Evolutionary conservation across 2,113 vertebrate genomes (phyloP).

Genomic region (Craseonycteris thonglongyai): DNA sequence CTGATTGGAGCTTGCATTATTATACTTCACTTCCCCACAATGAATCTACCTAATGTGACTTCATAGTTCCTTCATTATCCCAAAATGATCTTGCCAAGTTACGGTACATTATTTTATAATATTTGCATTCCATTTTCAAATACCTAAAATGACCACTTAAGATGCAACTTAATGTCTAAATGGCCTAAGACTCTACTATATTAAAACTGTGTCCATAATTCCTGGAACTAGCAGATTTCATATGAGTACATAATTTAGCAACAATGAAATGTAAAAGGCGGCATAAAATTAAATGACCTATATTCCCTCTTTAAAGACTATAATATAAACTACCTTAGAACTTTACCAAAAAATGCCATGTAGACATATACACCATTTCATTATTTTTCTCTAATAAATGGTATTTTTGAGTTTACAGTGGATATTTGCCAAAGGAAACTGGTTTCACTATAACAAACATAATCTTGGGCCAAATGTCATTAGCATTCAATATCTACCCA

Average conservation of each 20-base stretch:
- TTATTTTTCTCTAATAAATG: slow-evolving; percentile 51
- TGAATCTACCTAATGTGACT: background rate
- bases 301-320: slow-evolving; percentile 36
- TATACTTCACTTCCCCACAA: background rate
- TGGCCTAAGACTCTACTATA: background rate
- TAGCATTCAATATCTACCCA: slow-evolving; percentile 19
- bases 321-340: slow-evolving; percentile 41
- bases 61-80: background rate
- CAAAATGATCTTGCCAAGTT: slow-evolving; percentile 22
- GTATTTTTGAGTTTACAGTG: slow-evolving; percentile 42
- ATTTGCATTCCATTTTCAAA: slow-evolving; percentile 18
- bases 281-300: slow-evolving; percentile 47
- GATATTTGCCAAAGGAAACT: slow-evolving; percentile 44
- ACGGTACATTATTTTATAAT: slow-evolving; percentile 24
- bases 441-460: slow-evolving; percentile 59
- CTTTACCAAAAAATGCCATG: slow-evolving; percentile 49
- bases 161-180: background rate
- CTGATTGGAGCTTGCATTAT: background rate
- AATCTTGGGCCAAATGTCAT: slow-evolving; percentile 35
- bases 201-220: slow-evolving; percentile 39
- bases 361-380: slow-evolving; percentile 32
- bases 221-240: slow-evolving; percentile 45
- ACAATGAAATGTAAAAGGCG: slow-evolving; percentile 33
- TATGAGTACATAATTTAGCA: slow-evolving; percentile 55
- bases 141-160: slow-evolving; percentile 38